Conservation (phyloP, 2,888 invertebrate species). For the Geophilus truncorum region DNA sequence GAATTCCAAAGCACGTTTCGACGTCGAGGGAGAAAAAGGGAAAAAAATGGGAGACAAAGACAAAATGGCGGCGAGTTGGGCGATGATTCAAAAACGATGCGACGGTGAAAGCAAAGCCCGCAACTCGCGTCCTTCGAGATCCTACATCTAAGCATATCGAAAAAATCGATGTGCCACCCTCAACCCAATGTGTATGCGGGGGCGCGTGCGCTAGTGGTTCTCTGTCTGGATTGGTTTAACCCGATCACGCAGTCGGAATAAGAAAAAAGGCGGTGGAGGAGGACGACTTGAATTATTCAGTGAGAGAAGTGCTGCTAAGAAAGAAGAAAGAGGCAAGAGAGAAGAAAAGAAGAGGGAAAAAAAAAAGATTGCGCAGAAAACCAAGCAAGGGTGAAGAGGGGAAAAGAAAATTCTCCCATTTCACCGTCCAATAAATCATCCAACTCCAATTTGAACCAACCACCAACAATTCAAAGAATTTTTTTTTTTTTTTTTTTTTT, state of each 20-base stretch:
- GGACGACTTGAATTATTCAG: slow-evolving; percentile 5
- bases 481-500: too few species aligned
- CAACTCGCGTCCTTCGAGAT: neutral
- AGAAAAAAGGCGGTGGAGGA: neutral
- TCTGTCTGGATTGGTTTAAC: slow-evolving; percentile 20
- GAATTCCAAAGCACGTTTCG: neutral
- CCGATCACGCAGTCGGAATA: slow-evolving; percentile 14
- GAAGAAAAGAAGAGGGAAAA: neutral
- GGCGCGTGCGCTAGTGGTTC: slow-evolving; percentile 20
- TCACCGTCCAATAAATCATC: slow-evolving; percentile 15
- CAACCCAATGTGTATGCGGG: slow-evolving; percentile 20
- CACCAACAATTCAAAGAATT: neutral
- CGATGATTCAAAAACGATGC: neutral
- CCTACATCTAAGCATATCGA: neutral
- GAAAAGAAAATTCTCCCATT: slow-evolving; percentile 16
- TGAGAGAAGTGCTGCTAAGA: slow-evolving; percentile 13
- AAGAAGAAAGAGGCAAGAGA: neutral
- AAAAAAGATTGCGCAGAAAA: slow-evolving; percentile 25
- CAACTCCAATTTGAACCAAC: neutral
- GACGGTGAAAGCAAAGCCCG: neutral
- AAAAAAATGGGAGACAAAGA: neutral
- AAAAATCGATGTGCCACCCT: slow-evolving; percentile 1
- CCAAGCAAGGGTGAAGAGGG: neutral
- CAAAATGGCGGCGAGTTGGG: neutral
- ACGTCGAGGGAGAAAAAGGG: neutral